Evolutionary conservation across 2,797 vertebrate species (phyloP), one percentile per base, ranked within the genome.

Genomic region (Lepidocolaptes lacrymiger): DNA sequence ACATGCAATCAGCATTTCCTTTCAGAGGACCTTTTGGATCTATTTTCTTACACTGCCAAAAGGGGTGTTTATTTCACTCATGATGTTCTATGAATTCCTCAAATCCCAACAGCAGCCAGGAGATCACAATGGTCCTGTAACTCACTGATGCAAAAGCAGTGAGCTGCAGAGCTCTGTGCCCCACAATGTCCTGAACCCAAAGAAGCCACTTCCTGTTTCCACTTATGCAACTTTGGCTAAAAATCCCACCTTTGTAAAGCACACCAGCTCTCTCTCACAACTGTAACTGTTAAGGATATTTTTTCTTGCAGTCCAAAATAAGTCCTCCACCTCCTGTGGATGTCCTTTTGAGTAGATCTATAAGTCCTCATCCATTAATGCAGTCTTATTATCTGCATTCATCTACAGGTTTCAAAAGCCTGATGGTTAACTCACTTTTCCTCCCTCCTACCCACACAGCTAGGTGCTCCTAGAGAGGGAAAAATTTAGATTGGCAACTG

Each of bases 371-470:
- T 63, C 67, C 34, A 74, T 81, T 72, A 84, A 84, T n/a, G 44
- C 30, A 79, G 20, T 73, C 82, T 87, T 88, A 39, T 67, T 73
- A 74, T 56, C 69, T 58, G 34, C 10, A 39, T 73, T 86, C 52
- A 91, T 67, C 32, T 61, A 37, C 36, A 61, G 39, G 8, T 84
- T 94, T 58, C 39, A 82, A 79, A 84, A 88, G 27, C 59, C 56
- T 88, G 34, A 88, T 58, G 41, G 62, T 67, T 90, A 93, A 79
- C 15, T 86, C 63, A 34, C 27, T 95, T 93, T 86, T 94, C 27
- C 14, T 85, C n/a, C 48, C 49, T 63, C 44, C 52, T 69, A 39
- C 22, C 55, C 61, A 30, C 21, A 41, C 37, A 66, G 28, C 37
- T 94, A 91, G 69, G 56, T 91, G 36, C n/a, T 94, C 66, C 59